Base-by-base conservation (phyloP, 1,140 invertebrate species). In the Zaprionus ornatus region DNA sequence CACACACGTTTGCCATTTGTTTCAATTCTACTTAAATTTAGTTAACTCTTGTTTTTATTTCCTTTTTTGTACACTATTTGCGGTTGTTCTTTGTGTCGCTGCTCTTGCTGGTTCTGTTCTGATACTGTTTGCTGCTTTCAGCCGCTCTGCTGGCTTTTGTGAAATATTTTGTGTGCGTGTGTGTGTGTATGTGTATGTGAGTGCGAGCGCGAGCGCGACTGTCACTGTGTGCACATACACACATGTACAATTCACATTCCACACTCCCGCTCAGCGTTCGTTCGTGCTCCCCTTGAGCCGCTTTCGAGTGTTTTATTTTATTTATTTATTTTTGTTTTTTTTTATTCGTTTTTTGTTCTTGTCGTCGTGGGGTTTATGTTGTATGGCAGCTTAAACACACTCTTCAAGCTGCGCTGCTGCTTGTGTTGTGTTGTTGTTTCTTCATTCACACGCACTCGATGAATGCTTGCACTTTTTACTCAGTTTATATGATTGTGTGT, bases 221-320 rank as follows among this genome's bases (percentile, higher is more conserved):
- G 37, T 40, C 12, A 40, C 17, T 50, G 45, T 50, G 21, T 50
- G 45, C 9, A 10, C 9, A 10, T n/a, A n/a, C 2, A 29, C 9
- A 32, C 29, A 10, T 9, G 9, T 32, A 72, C 52, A 62, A 72
- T 69, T 75, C 59, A 64, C 67, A 71, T 65, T 60, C 63, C 25
- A 66, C 35, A 66, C 66, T 74, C 72, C 29, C 40, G 59, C 42
- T 74, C 66, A 27, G 12, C 52, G 29, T 13, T 10, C 15, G 25
- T 32, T 56, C 32, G 45, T 54, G 27, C 63, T 56, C 57, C 71
- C 56, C 71, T 57, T 70, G 66, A 63, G 66, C 59, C 42, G 59
- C 52, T 32, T 37, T 69, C 59, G 65, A 62, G 50, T 56, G n/a
- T 54, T 48, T 62, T 72, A 86, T 80, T 81, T 78, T 62, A 55